These are phyloP conservation scores for Montipora capitata DNA, from an alignment of 92 coral and sea anemone genomes.

Conservation along the genomic window DNA sequence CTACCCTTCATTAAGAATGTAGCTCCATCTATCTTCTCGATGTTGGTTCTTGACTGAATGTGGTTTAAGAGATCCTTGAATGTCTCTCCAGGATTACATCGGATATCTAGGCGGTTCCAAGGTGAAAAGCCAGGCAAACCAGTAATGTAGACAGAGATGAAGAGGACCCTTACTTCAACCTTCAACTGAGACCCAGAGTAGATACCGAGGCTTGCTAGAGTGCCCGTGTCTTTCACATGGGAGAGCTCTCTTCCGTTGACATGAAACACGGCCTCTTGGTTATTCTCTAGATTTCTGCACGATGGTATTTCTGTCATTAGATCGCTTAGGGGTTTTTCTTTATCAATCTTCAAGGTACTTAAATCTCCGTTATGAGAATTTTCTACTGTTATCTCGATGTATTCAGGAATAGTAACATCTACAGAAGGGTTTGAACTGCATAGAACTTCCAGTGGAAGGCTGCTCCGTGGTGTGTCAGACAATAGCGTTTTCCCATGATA, in stretches of 20 bases:
- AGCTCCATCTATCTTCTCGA: background rate
- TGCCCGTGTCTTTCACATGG: background rate
- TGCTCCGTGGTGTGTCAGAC: conserved; percentile 17
- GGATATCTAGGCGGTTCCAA: background rate
- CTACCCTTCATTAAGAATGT: background rate
- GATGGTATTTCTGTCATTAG: background rate
- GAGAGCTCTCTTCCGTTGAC: background rate
- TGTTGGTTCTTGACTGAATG: background rate
- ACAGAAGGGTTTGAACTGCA: background rate
- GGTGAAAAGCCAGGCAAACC: background rate
- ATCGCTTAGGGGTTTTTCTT: conserved; percentile 7
- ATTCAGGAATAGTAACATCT: conserved; percentile 28
- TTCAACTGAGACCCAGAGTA: conserved; percentile 9
- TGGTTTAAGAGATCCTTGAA: conserved; percentile 30
- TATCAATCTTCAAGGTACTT: conserved; percentile 11
- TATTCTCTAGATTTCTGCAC: background rate
- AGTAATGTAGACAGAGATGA: background rate
- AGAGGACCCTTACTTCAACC: background rate
- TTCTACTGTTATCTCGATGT: conserved; percentile 12
- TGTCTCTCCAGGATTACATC: conserved; percentile 22
- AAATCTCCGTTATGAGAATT: background rate
- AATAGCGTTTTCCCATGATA: conserved; percentile 3
- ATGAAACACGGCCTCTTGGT: background rate
- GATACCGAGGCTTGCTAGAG: conserved; percentile 8
- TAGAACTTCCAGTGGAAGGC: conserved; percentile 6